Evolutionary conservation across 2,888 invertebrate species (phyloP).

Genomic region (Anarsia innoxiella): DNA sequence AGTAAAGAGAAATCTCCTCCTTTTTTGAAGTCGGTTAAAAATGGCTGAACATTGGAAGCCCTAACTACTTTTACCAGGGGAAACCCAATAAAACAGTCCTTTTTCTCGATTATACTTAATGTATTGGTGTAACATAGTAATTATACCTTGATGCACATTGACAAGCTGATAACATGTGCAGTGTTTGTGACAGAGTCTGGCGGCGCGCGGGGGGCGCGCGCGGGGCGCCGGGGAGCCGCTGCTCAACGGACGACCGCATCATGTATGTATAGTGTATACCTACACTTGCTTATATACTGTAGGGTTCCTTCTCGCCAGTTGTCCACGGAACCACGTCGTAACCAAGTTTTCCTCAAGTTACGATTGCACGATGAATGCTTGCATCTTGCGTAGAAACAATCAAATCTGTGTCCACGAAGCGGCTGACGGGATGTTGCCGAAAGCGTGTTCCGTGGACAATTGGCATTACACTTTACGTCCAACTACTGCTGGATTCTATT

Average conservation of each 20-base stretch:
- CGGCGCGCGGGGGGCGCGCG: slow-evolving; percentile 48
- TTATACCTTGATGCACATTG: too few species aligned
- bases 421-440: background rate
- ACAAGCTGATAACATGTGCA: slow-evolving; percentile 15
- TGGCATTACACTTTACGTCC: too few species aligned
- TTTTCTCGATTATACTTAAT: background rate
- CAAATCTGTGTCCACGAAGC: background rate
- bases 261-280: background rate
- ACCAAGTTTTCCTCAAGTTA: too few species aligned
- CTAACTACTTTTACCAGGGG: background rate
- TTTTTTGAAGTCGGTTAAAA: too few species aligned
- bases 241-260: slow-evolving; percentile 75
- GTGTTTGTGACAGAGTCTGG: slow-evolving; percentile 34
- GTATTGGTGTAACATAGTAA: too few species aligned
- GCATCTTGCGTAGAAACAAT: too few species aligned
- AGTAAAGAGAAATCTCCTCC: too few species aligned
- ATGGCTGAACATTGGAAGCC: background rate
- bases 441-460: too few species aligned
- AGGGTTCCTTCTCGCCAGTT: background rate
- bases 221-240: slow-evolving; percentile 63
- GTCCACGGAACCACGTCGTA: too few species aligned
- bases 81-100: background rate
- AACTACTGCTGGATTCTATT: too few species aligned
- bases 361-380: too few species aligned
- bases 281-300: background rate